Base-by-base conservation (phyloP, 2,888 invertebrate genomes). In the Ichneumoninae sp. region DNA sequence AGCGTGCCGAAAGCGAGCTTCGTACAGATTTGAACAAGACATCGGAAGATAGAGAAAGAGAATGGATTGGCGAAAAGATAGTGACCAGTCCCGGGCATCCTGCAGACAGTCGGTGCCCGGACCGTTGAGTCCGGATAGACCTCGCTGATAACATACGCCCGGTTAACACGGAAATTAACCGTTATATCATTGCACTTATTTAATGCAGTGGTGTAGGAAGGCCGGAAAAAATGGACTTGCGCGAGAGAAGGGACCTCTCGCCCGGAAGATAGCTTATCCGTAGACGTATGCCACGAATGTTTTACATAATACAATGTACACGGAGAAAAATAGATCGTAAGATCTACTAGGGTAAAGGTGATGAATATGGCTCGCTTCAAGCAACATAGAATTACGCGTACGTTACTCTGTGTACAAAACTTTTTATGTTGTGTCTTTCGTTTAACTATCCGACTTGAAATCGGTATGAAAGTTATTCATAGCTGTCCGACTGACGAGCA, bases 181-280 rank as follows among this genome's bases (percentile, higher is more conserved):
- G 93, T 93, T 93, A 93, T 92, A 92, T 92, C 93, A 91, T 91
- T 91, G 91, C 92, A 92, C 92, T 92, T 91, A 91, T 92, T 93
- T 92, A 91, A 90, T 89, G 89, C 88, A 78, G 57, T 73, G 52
- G 36, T 50, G 52, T 68, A 60, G 33, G 52, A n/a, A 65, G 44
- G 63, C 65, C 70, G 33, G 36, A 70, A 33, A 30, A 52, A 63
- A 60, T 50, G 50, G 30, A 5, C 19, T 16, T 19, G 19, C 26
- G 44, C 47, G 16, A 44, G 73, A 13, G 13, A 13, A 73, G 66
- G 52, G 47, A n/a, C 22, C 30, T 68, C 47, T 66, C 66, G 57
- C 66, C 70, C 47, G 69, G 26, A 70, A 85, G 86, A 87, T 85
- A 83, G 68, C 80, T 86, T 82, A 86, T 86, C 85, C 83, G 73